Evolutionary conservation across 2,888 invertebrate species (phyloP).

Genomic region (Dinocampus coccinellae): DNA sequence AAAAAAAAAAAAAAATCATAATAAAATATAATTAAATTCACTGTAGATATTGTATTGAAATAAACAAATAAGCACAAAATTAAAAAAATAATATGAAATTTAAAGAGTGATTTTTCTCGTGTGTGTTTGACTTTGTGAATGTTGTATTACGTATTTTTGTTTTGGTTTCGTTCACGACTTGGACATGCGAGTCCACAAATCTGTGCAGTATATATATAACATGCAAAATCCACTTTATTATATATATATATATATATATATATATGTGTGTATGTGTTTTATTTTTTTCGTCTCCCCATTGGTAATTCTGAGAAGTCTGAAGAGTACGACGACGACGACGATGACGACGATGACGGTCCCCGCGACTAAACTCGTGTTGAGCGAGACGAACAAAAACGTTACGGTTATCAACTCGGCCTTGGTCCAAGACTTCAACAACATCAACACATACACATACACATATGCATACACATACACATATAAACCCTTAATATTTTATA

Average conservation of each 20-base stretch:
- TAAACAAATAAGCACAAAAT: neutral
- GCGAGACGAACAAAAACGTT: neutral
- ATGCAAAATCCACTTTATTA: neutral
- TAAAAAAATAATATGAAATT: neutral
- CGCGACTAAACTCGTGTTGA: conserved; percentile 3
- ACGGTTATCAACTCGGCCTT: conserved; percentile 15
- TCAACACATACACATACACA: no score
- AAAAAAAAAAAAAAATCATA: no score
- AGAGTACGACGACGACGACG: neutral
- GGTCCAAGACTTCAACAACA: conserved; percentile 3
- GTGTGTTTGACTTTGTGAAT: neutral
- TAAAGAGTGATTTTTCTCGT: no score
- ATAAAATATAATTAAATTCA: no score
- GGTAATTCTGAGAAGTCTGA: conserved; percentile 2
- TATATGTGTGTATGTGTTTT: neutral
- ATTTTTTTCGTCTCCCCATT: neutral
- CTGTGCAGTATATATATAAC: neutral
- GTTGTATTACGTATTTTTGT: neutral
- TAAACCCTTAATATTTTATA: conserved; percentile 4
- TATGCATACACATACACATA: no score
- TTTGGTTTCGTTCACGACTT: neutral
- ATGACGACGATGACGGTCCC: neutral
- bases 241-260: neutral
- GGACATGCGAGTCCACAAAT: neutral
- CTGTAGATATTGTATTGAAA: neutral